Conservation (phyloP, 2,888 invertebrate genomes). For the Cactoblastis cactorum region DNA sequence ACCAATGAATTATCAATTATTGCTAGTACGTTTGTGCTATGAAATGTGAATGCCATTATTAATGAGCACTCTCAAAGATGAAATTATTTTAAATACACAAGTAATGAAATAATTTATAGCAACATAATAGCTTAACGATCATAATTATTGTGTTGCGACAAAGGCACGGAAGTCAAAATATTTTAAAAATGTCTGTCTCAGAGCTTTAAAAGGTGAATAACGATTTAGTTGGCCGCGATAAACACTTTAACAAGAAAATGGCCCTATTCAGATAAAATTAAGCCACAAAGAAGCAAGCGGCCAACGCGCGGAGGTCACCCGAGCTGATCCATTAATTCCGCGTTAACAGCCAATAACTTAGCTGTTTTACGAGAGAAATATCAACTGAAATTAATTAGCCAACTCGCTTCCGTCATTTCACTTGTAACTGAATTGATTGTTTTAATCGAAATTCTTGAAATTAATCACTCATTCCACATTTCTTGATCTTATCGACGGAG, state of each 20-base stretch:
- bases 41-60: slow-evolving; percentile 19
- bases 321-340: slow-evolving; percentile 52
- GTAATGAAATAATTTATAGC: background rate
- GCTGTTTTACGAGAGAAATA: slow-evolving; percentile 56
- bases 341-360: slow-evolving; percentile 55
- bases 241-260: slow-evolving; percentile 40
- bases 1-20: slow-evolving; percentile 17
- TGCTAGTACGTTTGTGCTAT: slow-evolving; percentile 15
- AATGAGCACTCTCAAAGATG: slow-evolving; percentile 11
- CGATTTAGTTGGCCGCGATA: slow-evolving; percentile 41
- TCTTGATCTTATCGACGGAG: slow-evolving; percentile 3
- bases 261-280: slow-evolving; percentile 47
- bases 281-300: slow-evolving; percentile 42
- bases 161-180: slow-evolving; percentile 43
- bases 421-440: slow-evolving; percentile 38
- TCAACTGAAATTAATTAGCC: slow-evolving; percentile 54
- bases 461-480: slow-evolving; percentile 11
- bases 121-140: background rate
- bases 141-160: slow-evolving; percentile 25
- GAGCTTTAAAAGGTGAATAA: slow-evolving; percentile 47
- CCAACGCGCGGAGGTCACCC: slow-evolving; percentile 43
- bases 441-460: slow-evolving; percentile 17
- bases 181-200: slow-evolving; percentile 38
- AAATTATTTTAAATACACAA: slow-evolving; percentile 1
- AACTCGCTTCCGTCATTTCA: slow-evolving; percentile 43